These are phyloP conservation scores for Drosophila willistoni DNA, from an alignment of 1,140 invertebrate species.

Conservation along the genomic window DNA sequence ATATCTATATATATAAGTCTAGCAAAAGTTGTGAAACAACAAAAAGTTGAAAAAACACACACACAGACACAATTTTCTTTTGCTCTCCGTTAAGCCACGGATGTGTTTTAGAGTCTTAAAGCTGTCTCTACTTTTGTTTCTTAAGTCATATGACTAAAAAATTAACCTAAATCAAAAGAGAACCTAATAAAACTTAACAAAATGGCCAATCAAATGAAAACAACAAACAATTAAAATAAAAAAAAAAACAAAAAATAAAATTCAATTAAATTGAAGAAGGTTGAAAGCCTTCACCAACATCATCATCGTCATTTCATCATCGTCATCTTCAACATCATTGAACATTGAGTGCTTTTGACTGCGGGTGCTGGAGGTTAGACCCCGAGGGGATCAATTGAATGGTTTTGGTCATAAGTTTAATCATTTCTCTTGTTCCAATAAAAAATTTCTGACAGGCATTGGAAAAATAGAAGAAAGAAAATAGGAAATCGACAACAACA, in stretches of 20 bases:
- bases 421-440: constrained; percentile 34
- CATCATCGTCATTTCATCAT: neutral
- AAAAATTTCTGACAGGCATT: constrained; percentile 8
- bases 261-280: constrained; percentile 67
- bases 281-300: constrained; percentile 2
- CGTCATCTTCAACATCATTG: constrained; percentile 9
- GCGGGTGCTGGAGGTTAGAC: neutral
- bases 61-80: neutral
- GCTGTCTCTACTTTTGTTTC: neutral
- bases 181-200: no score
- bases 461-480: neutral
- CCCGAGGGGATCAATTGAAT: neutral
- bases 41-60: constrained; percentile 10
- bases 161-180: neutral
- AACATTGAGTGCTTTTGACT: neutral
- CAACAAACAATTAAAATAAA: constrained; percentile 11
- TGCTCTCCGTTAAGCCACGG: neutral
- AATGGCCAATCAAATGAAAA: constrained; percentile 6
- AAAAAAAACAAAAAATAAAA: constrained; percentile 44
- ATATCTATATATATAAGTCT: no score
- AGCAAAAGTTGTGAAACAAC: constrained; percentile 9
- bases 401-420: constrained; percentile 23
- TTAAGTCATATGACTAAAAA: neutral
- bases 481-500: no score
- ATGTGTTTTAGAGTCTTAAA: constrained; percentile 30